phyloP scores from a whole-genome alignment of 2,888 invertebrate genomes.

The Elaeidobius kamerunicus region DNA sequence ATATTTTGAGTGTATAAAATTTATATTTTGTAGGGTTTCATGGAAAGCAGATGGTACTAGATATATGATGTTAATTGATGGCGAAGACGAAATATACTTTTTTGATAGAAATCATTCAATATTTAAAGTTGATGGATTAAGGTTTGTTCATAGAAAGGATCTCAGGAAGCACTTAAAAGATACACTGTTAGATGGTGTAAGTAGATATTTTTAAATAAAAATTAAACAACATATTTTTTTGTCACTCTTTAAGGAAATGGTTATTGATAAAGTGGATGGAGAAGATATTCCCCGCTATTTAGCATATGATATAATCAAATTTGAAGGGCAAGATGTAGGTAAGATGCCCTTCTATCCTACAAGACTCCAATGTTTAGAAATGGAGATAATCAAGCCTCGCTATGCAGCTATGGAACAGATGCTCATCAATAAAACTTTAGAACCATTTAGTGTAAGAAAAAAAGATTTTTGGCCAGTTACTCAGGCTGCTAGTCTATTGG shows the following conservation, averaged over 20 bases:
- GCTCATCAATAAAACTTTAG: constrained; percentile 67
- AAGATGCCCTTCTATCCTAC: constrained; percentile 71
- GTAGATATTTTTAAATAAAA: constrained; percentile 36
- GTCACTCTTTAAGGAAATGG: constrained; percentile 94
- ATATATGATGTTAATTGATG: constrained; percentile 95
- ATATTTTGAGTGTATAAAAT: not conserved
- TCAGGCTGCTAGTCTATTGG: constrained; percentile 65
- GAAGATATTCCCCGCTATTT: constrained; percentile 82
- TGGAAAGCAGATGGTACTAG: constrained; percentile 99
- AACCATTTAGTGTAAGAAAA: constrained; percentile 86
- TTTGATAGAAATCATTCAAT: constrained; percentile 93
- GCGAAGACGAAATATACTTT: constrained; percentile 82
- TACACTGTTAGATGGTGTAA: constrained; percentile 91
- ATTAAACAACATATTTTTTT: too few relatives aligned
- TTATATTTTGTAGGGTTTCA: constrained; percentile 65
- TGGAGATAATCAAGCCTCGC: constrained; percentile 68
- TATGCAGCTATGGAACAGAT: constrained; percentile 74
- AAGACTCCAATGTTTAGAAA: constrained; percentile 73
- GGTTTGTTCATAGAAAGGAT: constrained; percentile 76
- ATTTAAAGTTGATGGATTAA: constrained; percentile 77
- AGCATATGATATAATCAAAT: constrained; percentile 90
- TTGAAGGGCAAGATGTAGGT: constrained; percentile 75
- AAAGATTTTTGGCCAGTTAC: constrained; percentile 91
- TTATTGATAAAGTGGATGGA: constrained; percentile 80
- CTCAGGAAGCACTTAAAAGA: constrained; percentile 66